A percentile compares a stretch with the other conserved stretches of the same genome.
Evolutionary conservation across 2,797 vertebrate genomes (phyloP).

Genomic region (Varecia variegata): DNA sequence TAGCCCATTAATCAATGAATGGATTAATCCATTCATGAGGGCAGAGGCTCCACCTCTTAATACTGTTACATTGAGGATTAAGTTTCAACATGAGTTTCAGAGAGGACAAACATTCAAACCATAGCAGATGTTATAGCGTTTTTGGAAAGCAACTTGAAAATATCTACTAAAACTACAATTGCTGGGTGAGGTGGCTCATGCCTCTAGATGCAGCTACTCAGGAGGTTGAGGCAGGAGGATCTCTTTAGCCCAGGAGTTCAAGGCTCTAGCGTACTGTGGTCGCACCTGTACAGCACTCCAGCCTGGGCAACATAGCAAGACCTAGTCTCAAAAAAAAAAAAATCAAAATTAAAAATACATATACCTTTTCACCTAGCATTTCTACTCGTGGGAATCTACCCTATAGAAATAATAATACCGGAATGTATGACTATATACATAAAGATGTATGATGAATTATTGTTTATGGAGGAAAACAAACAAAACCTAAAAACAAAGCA

Average conservation of each 20-base stretch:
- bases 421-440: not conserved
- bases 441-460: not conserved
- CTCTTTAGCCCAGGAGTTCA: not conserved
- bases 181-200: rapidly evolving
- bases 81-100: not conserved
- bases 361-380: not conserved
- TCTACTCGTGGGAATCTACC: not conserved
- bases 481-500: not conserved
- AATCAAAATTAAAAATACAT: not conserved
- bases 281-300: not conserved
- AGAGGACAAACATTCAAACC: not conserved
- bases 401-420: not conserved
- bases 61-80: not conserved
- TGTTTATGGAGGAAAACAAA: not conserved
- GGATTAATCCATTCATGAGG: not conserved
- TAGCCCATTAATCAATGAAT: not conserved
- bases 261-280: not conserved
- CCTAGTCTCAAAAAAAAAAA: not conserved
- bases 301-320: not conserved
- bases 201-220: not conserved
- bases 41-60: not conserved
- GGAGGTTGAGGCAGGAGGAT: not conserved
- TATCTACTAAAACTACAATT: not conserved
- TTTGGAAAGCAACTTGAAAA: not conserved
- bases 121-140: not conserved